Conservation (phyloP, 2,888 invertebrate species). For the Trachelus iudaicus region DNA sequence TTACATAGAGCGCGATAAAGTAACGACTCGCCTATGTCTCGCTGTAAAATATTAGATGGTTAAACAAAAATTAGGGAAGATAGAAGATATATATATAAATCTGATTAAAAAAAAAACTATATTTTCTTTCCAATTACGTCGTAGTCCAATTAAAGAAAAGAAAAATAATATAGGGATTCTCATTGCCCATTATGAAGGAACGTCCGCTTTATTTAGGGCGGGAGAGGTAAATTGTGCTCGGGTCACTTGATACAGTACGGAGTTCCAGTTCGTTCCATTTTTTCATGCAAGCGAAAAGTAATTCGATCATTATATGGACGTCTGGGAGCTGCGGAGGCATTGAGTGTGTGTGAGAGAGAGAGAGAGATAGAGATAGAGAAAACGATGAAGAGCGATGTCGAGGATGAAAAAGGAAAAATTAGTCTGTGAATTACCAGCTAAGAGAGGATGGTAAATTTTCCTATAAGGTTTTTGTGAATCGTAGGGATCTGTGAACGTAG, state of each 20-base stretch:
- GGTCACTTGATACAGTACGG: neutral
- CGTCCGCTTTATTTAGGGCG: neutral
- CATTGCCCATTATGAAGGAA: neutral
- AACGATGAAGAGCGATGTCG: neutral
- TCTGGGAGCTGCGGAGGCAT: neutral
- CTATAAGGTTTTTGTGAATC: no score
- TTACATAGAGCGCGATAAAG: neutral
- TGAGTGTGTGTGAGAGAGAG: neutral
- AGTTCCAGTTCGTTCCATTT: neutral
- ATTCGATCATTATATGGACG: neutral
- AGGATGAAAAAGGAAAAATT: no score
- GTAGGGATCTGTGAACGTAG: no score
- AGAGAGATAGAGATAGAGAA: neutral
- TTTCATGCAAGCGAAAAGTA: neutral
- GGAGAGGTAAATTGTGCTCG: neutral
- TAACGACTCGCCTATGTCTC: neutral
- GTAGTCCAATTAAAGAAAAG: slow-evolving; percentile 1
- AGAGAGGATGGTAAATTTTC: no score
- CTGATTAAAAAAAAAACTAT: neutral
- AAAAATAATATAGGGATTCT: neutral
- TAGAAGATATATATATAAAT: neutral
- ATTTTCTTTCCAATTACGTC: slow-evolving; percentile 6
- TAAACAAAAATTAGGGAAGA: neutral
- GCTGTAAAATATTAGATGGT: neutral
- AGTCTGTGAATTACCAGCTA: no score